Evolutionary conservation across 2,797 vertebrate species (phyloP).

Genomic region (Sebastolobus altivelis): DNA sequence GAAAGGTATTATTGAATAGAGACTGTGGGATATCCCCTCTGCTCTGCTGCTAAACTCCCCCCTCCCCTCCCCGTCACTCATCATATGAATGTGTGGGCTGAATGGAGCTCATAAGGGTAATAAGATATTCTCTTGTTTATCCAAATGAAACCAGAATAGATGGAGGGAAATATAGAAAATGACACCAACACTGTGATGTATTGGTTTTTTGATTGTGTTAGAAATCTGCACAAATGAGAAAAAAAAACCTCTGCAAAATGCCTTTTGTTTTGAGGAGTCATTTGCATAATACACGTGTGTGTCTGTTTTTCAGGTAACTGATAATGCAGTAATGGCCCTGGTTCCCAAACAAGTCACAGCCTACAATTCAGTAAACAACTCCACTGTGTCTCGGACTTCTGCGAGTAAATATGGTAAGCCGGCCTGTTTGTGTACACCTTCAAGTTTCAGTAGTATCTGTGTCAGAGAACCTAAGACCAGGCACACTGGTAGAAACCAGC

Average conservation of each 20-base stretch:
- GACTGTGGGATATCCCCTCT: conserved; percentile 68
- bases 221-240: conserved; percentile 29
- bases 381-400: conserved; percentile 95
- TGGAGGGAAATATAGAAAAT: conserved; percentile 57
- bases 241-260: conserved; percentile 3
- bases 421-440: neutral
- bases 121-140: conserved; percentile 62
- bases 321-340: conserved; percentile 95
- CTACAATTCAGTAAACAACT: conserved; percentile 98
- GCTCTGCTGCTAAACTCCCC: conserved; percentile 50
- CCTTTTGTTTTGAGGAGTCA: conserved; percentile 27
- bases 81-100: conserved; percentile 61
- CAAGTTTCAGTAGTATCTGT: neutral
- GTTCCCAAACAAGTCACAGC: conserved; percentile 98
- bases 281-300: conserved; percentile 35
- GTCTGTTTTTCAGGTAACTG: conserved; percentile 88
- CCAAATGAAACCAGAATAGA: conserved; percentile 56
- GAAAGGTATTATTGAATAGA: conserved; percentile 73
- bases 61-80: conserved; percentile 63
- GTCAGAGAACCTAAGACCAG: neutral
- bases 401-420: conserved; percentile 96
- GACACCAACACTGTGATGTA: conserved; percentile 46
- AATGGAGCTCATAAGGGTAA: conserved; percentile 60
- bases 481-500: neutral
- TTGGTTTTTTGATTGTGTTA: conserved; percentile 43